Evolutionary conservation across 1,140 invertebrate species (phyloP), one percentile per base, ranked within the genome.

Genomic region (Homalodisca vitripennis): DNA sequence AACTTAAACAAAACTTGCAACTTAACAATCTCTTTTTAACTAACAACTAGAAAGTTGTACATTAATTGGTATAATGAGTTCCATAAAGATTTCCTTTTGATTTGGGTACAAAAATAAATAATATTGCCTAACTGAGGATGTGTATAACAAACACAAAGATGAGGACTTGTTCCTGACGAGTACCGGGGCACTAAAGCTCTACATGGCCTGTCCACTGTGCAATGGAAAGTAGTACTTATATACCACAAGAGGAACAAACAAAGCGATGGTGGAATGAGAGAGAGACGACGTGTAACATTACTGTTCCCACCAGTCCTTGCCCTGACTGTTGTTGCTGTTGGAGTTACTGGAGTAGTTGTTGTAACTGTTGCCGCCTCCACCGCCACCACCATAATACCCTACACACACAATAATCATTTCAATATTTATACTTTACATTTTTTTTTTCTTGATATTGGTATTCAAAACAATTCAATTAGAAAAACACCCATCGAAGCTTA

Each of bases 241-340:
- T 6, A 53, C 55, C 55, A 60, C 55, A 26, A 60, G 55, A 60
- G 55, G 55, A 60, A 60, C 55, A 60, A 60, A 60, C 27, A 60
- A 60, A 60, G 55, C 55, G 55, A 27, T 26, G 55, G 55, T 60
- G 55, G 55, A 60, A 60, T 60, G 55, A 60, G 55, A 60, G n/a
- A n/a, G 55, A 60, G 55, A 24, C 12, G 3, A 29, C 12, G 55
- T 13, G 22, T n/a, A n/a, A 27, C 10, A 27, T 29, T 60, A 60
- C 55, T 60, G 24, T 6, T 30, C 55, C 55, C 55, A 60, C 55
- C 55, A 60, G 55, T 60, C 55, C 22, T 60, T 2, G 22, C 55
- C 55, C 3, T 6, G 20, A 3, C 14, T 22, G 55, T 13, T 60
- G 55, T 60, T 60, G 55, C 29, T 30, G 24, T 3, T 27, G 2